These are phyloP conservation scores for Cyprinella venusta DNA, from an alignment of 2,797 vertebrate species.

Conservation along the genomic window DNA sequence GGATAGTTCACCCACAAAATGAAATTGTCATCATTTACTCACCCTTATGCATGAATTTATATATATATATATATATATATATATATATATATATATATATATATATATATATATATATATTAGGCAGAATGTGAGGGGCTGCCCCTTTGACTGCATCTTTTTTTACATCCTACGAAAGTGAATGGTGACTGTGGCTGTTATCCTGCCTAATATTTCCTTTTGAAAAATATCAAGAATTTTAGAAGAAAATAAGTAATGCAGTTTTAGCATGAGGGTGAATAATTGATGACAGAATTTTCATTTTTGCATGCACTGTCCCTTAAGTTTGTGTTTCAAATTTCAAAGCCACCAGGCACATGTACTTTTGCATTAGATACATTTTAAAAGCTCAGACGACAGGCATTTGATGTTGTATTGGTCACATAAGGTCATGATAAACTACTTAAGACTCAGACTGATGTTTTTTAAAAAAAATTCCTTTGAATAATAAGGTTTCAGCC, in stretches of 20 bases:
- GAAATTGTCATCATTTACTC: background rate
- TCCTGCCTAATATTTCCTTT: background rate
- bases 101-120: background rate
- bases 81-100: background rate
- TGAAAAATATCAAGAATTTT: background rate
- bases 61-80: too few relatives aligned
- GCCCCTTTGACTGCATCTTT: background rate
- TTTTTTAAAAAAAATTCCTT: constrained; percentile 1
- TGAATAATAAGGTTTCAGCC: constrained; percentile 8
- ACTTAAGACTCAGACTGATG: background rate
- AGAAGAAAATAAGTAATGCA: background rate
- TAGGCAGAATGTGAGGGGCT: background rate
- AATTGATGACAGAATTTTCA: background rate
- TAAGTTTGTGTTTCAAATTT: background rate
- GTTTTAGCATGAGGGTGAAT: background rate
- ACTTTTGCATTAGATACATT: background rate
- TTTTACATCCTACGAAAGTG: background rate
- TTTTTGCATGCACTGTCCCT: background rate
- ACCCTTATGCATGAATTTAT: background rate
- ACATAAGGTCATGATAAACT: background rate
- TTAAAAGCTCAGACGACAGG: background rate
- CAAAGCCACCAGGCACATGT: background rate
- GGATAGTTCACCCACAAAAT: background rate
- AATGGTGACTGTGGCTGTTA: constrained; percentile 12
- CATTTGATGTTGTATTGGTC: background rate